These are phyloP conservation scores for Stictonetta naevosa DNA, from an alignment of 2,113 vertebrate species.

Conservation along the genomic window DNA sequence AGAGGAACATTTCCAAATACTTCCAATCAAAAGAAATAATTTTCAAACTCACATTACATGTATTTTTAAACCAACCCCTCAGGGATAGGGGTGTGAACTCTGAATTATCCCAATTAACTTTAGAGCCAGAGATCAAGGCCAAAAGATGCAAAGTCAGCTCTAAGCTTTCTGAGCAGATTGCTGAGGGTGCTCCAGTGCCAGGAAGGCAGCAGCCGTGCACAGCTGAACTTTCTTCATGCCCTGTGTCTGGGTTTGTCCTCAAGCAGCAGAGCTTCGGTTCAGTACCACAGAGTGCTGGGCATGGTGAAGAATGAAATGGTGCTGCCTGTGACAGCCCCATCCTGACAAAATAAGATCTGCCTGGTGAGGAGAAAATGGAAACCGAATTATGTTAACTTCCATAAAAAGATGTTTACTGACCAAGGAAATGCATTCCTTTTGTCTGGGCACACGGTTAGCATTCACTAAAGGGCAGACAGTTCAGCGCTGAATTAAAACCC, in stretches of 20 bases:
- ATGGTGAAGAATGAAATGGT: background rate
- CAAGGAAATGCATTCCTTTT: slow-evolving; percentile 19
- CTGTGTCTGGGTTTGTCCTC: background rate
- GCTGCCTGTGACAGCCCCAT: rapidly evolving
- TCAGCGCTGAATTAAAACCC: background rate
- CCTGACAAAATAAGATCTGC: background rate
- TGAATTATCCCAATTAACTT: slow-evolving; percentile 75
- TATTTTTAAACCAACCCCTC: slow-evolving; percentile 68
- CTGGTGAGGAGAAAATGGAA: slow-evolving; percentile 4
- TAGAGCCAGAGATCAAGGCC: slow-evolving; percentile 67
- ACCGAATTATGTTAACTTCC: background rate
- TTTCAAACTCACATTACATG: slow-evolving; percentile 73
- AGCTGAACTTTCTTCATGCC: background rate
- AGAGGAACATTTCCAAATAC: slow-evolving; percentile 77
- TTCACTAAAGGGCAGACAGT: slow-evolving; percentile 9
- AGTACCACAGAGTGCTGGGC: background rate
- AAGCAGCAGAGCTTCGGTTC: background rate
- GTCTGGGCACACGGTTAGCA: background rate
- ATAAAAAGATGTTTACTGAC: slow-evolving; percentile 17
- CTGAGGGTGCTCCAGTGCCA: background rate
- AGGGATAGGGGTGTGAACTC: slow-evolving; percentile 70
- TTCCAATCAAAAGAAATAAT: slow-evolving; percentile 78
- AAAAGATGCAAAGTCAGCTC: slow-evolving; percentile 52
- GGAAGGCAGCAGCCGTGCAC: background rate
- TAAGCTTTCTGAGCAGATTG: background rate